Conservation (phyloP, 2,113 vertebrate species). For the human (Homo sapiens) region DNA sequence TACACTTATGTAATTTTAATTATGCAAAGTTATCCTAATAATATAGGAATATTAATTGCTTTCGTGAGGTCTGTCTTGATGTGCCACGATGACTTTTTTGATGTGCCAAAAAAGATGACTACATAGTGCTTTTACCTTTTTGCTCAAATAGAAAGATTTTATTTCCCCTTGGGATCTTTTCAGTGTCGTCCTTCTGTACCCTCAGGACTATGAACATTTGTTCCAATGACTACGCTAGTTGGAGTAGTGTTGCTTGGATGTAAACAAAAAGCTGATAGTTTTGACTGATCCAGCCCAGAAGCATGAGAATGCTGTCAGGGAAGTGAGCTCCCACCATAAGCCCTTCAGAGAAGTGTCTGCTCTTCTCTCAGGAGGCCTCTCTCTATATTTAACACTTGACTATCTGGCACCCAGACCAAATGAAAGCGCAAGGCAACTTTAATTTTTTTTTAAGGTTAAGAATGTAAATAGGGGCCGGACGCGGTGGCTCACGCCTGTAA, state of each 20-base stretch:
- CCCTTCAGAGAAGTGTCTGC: not conserved
- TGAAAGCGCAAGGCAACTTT: not conserved
- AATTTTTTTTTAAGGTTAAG: not conserved
- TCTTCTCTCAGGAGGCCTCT: not conserved
- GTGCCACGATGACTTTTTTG: not conserved
- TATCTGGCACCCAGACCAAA: not conserved
- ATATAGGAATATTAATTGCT: not conserved
- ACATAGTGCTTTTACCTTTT: not conserved
- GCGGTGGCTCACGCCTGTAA: no score
- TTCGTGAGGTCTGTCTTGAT: not conserved
- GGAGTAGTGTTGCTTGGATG: not conserved
- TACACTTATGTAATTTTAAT: not conserved
- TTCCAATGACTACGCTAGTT: not conserved
- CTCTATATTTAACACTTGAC: not conserved
- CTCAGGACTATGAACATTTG: not conserved
- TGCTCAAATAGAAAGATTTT: not conserved
- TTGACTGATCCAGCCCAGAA: not conserved
- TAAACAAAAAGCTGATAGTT: not conserved
- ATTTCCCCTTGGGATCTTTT: not conserved
- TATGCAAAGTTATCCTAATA: not conserved
- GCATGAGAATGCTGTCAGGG: not conserved
- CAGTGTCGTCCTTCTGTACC: not conserved
- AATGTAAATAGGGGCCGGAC: not conserved
- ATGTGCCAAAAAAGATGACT: not conserved
- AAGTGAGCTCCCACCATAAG: not conserved